Conservation (phyloP, 2,797 vertebrate species). For the Molossus molossus region DNA sequence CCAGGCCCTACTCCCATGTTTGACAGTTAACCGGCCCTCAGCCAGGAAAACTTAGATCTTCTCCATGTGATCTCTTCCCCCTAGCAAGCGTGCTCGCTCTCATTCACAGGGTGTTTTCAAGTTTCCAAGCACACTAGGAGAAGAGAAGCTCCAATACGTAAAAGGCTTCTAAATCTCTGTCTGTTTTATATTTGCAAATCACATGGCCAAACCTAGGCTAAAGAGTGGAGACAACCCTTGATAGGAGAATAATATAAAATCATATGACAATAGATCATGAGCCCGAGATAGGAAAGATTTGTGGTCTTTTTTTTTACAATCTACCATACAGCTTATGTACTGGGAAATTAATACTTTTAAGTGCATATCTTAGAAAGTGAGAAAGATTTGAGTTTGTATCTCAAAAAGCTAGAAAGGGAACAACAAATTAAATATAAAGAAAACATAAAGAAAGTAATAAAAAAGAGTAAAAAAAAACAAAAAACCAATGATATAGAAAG, state of each 20-base stretch:
- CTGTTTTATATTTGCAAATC: conserved; percentile 31
- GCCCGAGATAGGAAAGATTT: background rate
- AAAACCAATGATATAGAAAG: background rate
- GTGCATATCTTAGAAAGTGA: background rate
- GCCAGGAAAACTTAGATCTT: background rate
- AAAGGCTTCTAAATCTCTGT: conserved; percentile 29
- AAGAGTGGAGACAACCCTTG: background rate
- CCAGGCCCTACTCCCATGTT: background rate
- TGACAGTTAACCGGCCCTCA: background rate
- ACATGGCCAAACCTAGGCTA: background rate
- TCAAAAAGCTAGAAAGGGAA: conserved; percentile 13
- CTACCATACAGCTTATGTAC: background rate
- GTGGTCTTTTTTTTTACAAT: background rate
- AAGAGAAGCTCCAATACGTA: background rate
- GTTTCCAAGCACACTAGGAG: background rate
- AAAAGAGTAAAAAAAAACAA: background rate
- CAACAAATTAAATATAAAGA: conserved; percentile 39
- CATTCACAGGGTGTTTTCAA: background rate
- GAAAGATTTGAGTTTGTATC: conserved; percentile 21
- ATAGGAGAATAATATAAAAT: background rate
- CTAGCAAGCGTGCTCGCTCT: conserved; percentile 17
- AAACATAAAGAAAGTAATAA: conserved; percentile 15
- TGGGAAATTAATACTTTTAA: conserved; percentile 5
- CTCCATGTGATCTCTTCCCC: background rate
- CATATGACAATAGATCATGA: background rate